These are phyloP conservation scores for Odontocerum albicorne DNA, from an alignment of 2,888 invertebrate genomes.

Conservation along the genomic window DNA sequence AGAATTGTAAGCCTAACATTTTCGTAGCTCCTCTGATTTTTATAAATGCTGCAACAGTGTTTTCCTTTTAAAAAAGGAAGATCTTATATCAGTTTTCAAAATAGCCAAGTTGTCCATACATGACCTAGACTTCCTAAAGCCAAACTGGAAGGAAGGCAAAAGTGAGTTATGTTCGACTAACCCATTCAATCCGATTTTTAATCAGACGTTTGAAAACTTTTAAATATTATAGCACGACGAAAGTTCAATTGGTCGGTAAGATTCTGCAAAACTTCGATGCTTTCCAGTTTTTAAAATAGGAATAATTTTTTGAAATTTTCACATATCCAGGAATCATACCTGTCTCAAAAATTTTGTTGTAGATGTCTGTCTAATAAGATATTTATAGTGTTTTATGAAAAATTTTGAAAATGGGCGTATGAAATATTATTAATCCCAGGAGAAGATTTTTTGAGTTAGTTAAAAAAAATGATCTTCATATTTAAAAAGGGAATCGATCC, in stretches of 20 bases:
- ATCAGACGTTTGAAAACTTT: slow-evolving; percentile 3
- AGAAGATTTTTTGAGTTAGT: neutral
- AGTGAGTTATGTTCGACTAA: neutral
- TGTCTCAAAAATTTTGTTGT: neutral
- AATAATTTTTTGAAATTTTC: neutral
- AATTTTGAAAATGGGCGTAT: neutral
- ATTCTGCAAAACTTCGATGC: neutral
- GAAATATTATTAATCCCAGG: neutral
- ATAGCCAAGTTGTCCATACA: slow-evolving; percentile 3
- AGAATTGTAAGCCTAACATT: neutral
- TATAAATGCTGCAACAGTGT: neutral
- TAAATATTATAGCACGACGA: neutral
- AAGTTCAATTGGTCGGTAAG: slow-evolving; percentile 3
- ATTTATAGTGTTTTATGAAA: neutral
- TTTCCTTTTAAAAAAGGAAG: neutral
- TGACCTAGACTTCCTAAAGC: slow-evolving; percentile 5
- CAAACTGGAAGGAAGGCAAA: neutral
- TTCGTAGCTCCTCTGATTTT: slow-evolving; percentile 1
- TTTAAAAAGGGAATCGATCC: too few species aligned
- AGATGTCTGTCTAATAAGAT: too few species aligned
- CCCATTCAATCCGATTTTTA: slow-evolving; percentile 2
- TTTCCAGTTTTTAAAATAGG: neutral
- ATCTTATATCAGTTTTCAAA: neutral
- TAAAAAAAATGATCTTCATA: too few species aligned
- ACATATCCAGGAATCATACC: neutral